Evolutionary conservation across 92 coral and sea anemone genomes (phyloP), one percentile per base, ranked within the genome.

Genomic region (Heteractis magnifica): DNA sequence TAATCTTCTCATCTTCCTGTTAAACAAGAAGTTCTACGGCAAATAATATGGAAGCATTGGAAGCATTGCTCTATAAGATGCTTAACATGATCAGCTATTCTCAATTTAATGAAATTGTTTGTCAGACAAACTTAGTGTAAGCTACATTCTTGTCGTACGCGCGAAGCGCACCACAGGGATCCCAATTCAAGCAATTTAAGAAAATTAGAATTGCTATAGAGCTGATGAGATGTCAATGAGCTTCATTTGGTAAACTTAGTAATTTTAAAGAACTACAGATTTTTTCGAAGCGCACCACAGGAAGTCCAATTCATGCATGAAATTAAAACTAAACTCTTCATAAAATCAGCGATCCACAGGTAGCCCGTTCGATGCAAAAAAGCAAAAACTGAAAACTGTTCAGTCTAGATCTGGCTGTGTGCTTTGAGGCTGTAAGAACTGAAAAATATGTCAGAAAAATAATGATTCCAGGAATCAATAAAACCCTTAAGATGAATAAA

Each of bases 1-100:
- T 51, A 97, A 97, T 81, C 81, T 97, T 13, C 97, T 97, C 6
- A 97, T 97, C 82, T 94, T 94, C 86, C 88, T 97, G 59, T 74
- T 97, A 71, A 97, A 97, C 87, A 97, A 94, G 95, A 97, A 95
- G 89, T 97, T 97, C 93, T 97, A 97, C 92, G 99, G 99, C 85
- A 97, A 97, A 88, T 94, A 91, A 72, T 80, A 58, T 53, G 48
- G 10, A 60, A n/a, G n/a, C n/a, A 34, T n/a, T 12, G 6, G 77
- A 4, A 5, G 26, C 9, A 51, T n/a, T 18, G 4, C 6, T 5
- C 77, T 2, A 62, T n/a, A 62, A 62, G 23, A 20, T 62, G 70
- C 26, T 62, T 8, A 23, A 62, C 70, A 62, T 26, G 73, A 68
- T 68, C 73, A 68, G 73, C 73, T 68, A 10, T 9, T 68, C 4